Evolutionary conservation across 2,113 vertebrate genomes (phyloP).

Genomic region (Leuciscus idus): DNA sequence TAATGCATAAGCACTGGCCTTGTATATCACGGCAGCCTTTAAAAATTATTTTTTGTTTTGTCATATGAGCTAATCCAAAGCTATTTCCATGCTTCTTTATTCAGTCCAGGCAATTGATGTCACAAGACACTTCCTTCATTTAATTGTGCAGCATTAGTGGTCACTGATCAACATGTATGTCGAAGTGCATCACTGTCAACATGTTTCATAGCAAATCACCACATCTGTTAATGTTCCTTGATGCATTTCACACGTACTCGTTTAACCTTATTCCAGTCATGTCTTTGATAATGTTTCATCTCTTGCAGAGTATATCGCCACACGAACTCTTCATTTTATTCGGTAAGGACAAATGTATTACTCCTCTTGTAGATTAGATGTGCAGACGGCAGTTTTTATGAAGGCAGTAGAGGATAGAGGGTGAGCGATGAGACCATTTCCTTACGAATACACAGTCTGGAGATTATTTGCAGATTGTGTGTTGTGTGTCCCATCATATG

Average conservation of each 20-base stretch:
- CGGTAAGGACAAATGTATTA: conserved; percentile 76
- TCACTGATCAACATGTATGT: neutral
- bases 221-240: neutral
- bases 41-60: neutral
- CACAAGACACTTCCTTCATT: neutral
- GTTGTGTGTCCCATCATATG: conserved; percentile 8
- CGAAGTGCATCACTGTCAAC: neutral
- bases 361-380: conserved; percentile 36
- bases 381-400: conserved; percentile 39
- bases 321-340: conserved; percentile 87
- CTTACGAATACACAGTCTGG: conserved; percentile 20
- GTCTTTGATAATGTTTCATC: conserved; percentile 34
- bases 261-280: neutral
- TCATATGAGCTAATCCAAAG: neutral
- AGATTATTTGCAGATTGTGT: conserved; percentile 45
- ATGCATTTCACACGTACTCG: neutral
- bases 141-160: neutral
- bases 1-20: neutral
- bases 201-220: neutral
- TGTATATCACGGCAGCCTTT: neutral
- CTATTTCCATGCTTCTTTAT: neutral
- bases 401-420: conserved; percentile 16
- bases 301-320: conserved; percentile 82
- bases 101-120: neutral
- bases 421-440: conserved; percentile 30